phyloP scores from a whole-genome alignment of 1,140 invertebrate genomes.

The Drosophila melanica region DNA sequence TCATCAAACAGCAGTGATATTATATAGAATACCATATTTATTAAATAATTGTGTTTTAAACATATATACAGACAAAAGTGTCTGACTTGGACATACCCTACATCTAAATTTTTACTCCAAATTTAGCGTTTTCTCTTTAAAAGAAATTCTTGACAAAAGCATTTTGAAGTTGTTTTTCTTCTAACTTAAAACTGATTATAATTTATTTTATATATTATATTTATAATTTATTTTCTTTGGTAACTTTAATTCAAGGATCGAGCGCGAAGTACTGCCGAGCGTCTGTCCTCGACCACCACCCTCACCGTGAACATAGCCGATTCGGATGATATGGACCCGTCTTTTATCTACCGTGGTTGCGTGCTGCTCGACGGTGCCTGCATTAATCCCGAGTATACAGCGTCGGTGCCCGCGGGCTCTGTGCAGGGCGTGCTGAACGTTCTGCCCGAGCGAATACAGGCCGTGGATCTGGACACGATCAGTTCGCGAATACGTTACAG shows the following conservation, averaged over 20 bases:
- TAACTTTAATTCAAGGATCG: slow-evolving; percentile 88
- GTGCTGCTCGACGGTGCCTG: slow-evolving; percentile 91
- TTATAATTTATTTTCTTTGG: neutral
- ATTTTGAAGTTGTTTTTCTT: too few relatives aligned
- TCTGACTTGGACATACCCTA: too few relatives aligned
- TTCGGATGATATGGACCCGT: slow-evolving; percentile 94
- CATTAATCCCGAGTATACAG: slow-evolving; percentile 92
- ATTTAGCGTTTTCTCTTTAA: too few relatives aligned
- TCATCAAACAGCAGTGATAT: too few relatives aligned
- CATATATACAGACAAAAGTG: too few relatives aligned
- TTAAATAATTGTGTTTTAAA: too few relatives aligned
- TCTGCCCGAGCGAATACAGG: slow-evolving; percentile 94
- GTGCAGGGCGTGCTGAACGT: slow-evolving; percentile 92
- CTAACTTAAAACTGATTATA: too few relatives aligned
- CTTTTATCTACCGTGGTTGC: slow-evolving; percentile 93
- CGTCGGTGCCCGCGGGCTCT: slow-evolving; percentile 91
- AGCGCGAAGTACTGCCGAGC: slow-evolving; percentile 89
- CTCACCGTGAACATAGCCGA: slow-evolving; percentile 93
- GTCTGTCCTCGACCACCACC: slow-evolving; percentile 92
- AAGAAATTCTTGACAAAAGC: too few relatives aligned
- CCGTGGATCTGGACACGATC: slow-evolving; percentile 94
- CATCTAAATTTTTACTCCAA: too few relatives aligned
- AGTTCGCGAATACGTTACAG: slow-evolving; percentile 92
- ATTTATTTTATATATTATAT: neutral
- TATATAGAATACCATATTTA: too few relatives aligned